Evolutionary conservation across 2,797 vertebrate genomes (phyloP), one percentile per base, ranked within the genome.

Genomic region (Characodon lateralis): DNA sequence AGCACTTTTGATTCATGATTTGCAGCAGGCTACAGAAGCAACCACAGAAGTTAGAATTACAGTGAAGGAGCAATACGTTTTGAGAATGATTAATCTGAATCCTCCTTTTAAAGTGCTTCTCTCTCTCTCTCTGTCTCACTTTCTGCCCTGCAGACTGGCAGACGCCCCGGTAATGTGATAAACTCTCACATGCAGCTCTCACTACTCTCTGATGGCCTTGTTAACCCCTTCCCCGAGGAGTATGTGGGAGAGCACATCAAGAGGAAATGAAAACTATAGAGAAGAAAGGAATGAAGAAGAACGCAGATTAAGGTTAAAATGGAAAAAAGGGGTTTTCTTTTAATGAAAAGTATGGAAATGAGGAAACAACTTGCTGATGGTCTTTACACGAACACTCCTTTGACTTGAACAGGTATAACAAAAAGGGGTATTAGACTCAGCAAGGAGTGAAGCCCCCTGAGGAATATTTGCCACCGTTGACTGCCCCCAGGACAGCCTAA

Each of bases 111-210:
- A 46, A 69, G 41, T 48, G 87, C 80, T 79, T 87, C 80, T 13
- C 56, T 72, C 65, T 41, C 73, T 78, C 78, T 22, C 73, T 53
- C 56, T 35, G 48, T 89, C 88, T 89, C 81, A 4, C 85, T 82
- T 86, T 85, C 81, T 88, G 85, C 86, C 82, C 85, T 78, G 86
- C 91, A 93, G 91, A 93, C 91, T 71, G 83, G 80, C 89, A 91
- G 90, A 89, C 90, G 89, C 89, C 89, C 73, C 75, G 20, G 83
- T 92, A 92, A 95, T 94, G 89, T 91, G 90, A 95, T 94, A 86
- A 91, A 91, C 88, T 84, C 90, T 90, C 91, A 84, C 86, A 89
- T 88, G 91, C 56, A 89, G 87, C 84, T 76, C 77, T 87, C 82
- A 6, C 89, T 84, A 80, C 79, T 91, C 92, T 91, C 92, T 80